Evolutionary conservation across 64 coral and sea anemone species (phyloP), one percentile per base, ranked within the genome.

Genomic region (Catalaphyllia jardinei): DNA sequence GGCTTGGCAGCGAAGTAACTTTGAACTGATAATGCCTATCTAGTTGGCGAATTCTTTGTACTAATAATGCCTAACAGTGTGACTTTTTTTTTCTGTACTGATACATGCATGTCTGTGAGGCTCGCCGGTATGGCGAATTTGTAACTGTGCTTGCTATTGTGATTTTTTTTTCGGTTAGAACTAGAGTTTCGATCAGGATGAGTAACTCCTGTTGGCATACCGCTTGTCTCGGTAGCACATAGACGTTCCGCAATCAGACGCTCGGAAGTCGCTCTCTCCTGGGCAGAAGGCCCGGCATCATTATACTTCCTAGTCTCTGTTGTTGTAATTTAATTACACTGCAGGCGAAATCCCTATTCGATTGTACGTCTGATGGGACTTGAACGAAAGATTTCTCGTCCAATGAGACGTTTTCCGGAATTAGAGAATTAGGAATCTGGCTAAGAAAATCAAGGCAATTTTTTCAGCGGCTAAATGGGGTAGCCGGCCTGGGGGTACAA

Each of bases 231-330:
- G 35, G 62, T 71, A 71, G 67, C 62, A 62, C 71, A 62, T 62
- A 89, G 74, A 88, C 29, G 87, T 76, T 65, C 72, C 63, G 73
- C 72, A 60, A 22, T 59, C 73, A 89, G 87, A n/a, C 57, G 73
- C 77, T 22, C 27, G 60, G 72, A 87, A 60, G 86, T 87, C 55
- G 86, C 87, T 88, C 72, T 60, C 87, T 78, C 73, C 73, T 88
- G 87, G 46, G 69, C 74, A 60, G 74, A 60, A 89, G 78, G 75
- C 87, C 59, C 73, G 54, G 52, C 42, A 88, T 29, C 73, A 60
- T 16, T 18, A 29, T 25, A 17, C 29, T 62, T 80, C 24, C 16
- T 60, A 31, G 74, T 80, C 6, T 80, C 16, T 59, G 24, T 80
- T 60, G 29, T 39, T 39, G 4, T 39, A 2, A 39, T 39, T 39